phyloP scores from a whole-genome alignment of 2,888 invertebrate species.

The Lithophane semibrunnea region DNA sequence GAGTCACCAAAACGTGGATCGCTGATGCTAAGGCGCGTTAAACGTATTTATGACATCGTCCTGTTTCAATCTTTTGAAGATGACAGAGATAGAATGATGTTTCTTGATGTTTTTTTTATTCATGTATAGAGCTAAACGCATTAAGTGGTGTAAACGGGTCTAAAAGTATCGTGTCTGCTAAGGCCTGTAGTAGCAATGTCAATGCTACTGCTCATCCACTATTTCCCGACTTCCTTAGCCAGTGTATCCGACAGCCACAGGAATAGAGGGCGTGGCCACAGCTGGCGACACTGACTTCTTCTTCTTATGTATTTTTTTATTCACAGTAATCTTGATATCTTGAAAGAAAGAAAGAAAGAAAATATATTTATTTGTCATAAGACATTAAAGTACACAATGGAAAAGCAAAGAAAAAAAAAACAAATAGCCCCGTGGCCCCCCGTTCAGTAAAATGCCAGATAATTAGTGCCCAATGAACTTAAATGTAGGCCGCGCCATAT shows the following conservation, averaged over 20 bases:
- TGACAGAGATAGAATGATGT: not conserved
- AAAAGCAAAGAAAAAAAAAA: not conserved
- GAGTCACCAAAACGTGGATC: not conserved
- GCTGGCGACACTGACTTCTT: conserved; percentile 8
- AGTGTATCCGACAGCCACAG: not conserved
- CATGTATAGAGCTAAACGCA: not conserved
- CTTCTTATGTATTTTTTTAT: conserved; percentile 1
- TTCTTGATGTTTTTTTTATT: too few species aligned
- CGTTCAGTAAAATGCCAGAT: not conserved
- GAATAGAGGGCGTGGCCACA: not conserved
- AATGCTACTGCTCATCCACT: conserved; percentile 24
- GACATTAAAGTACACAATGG: too few species aligned
- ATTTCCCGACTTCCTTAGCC: not conserved
- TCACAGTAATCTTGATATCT: conserved; percentile 13
- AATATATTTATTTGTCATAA: not conserved
- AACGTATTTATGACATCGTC: too few species aligned
- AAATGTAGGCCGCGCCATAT: too few species aligned
- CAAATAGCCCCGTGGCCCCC: not conserved
- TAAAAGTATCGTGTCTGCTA: not conserved
- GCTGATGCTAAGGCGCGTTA: not conserved
- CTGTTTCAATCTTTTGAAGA: not conserved
- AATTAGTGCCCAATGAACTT: not conserved
- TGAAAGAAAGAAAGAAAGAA: conserved; percentile 8
- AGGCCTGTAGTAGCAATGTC: not conserved
- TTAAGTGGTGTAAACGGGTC: not conserved